Percentiles rank a stretch among this genome's conserved stretches.
Evolutionary conservation across 2,888 invertebrate species (phyloP).

Genomic region (Tachina lurida): DNA sequence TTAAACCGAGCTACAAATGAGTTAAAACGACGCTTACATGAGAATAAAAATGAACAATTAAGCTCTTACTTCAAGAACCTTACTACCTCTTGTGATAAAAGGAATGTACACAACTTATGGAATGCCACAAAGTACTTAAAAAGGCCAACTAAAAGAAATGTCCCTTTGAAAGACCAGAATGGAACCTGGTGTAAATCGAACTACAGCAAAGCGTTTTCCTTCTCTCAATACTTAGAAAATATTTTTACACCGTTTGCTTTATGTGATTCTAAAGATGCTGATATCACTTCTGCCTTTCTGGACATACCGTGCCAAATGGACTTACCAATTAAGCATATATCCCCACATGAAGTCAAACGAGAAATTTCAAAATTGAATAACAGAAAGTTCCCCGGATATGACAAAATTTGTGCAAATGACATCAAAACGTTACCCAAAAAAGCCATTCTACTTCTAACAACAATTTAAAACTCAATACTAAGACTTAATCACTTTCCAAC

Average conservation of each 20-base stretch:
- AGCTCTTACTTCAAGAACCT: slow-evolving; percentile 7
- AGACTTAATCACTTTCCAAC: too few species aligned
- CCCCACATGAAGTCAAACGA: background rate
- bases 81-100: background rate
- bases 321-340: too few species aligned
- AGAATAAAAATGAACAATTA: background rate
- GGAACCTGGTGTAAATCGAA: slow-evolving; percentile 19
- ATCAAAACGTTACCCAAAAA: background rate
- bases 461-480: background rate
- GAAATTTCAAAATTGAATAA: background rate
- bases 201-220: background rate
- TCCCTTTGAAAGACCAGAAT: slow-evolving; percentile 17
- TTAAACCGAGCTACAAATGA: slow-evolving; percentile 34
- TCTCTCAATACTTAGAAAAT: background rate
- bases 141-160: background rate
- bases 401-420: background rate
- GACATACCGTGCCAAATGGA: background rate
- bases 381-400: background rate
- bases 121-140: too few species aligned
- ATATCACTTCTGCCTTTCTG: background rate
- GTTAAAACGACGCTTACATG: slow-evolving; percentile 20
- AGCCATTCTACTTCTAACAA: background rate
- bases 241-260: background rate
- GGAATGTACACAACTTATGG: background rate
- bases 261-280: too few species aligned